Conservation (phyloP, 2,888 invertebrate species). For the Andrena hattorfiana region DNA sequence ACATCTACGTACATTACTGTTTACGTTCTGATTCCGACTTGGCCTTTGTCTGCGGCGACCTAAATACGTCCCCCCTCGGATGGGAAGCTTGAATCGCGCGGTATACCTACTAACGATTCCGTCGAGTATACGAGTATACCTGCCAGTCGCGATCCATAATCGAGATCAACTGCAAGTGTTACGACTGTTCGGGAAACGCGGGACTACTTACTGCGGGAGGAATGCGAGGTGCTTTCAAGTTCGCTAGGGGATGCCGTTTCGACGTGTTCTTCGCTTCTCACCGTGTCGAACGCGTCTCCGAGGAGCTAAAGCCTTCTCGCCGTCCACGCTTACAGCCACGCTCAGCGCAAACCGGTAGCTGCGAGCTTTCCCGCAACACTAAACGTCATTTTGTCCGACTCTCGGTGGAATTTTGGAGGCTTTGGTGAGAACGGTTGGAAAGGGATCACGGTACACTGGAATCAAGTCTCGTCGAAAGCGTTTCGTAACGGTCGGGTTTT, state of each 20-base stretch:
- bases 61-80: background rate
- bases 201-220: background rate
- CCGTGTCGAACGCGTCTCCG: background rate
- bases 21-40: background rate
- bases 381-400: background rate
- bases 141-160: background rate
- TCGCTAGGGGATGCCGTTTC: background rate
- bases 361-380: background rate
- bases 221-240: background rate
- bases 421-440: background rate
- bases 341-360: background rate
- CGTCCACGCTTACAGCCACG: background rate
- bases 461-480: background rate
- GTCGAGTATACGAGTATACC: background rate
- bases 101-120: background rate
- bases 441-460: background rate
- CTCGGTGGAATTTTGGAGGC: background rate
- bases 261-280: background rate
- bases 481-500: background rate
- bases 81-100: background rate
- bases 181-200: background rate
- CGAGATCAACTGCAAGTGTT: background rate
- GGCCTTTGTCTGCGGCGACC: background rate
- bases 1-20: background rate
- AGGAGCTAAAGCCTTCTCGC: background rate